Evolutionary conservation across 2,888 invertebrate genomes (phyloP).

Genomic region (Apantesis nais): DNA sequence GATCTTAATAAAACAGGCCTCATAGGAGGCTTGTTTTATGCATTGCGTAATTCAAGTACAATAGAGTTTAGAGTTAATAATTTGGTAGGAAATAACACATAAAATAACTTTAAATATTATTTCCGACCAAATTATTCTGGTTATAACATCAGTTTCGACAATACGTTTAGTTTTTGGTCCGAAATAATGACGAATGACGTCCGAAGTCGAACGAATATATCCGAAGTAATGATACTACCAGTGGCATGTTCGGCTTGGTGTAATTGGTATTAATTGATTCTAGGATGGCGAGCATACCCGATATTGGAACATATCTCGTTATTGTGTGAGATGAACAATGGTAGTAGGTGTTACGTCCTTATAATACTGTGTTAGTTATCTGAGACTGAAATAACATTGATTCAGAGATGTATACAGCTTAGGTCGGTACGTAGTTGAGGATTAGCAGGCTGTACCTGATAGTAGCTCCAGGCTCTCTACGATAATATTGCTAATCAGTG

Average conservation of each 20-base stretch:
- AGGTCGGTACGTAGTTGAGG: neutral
- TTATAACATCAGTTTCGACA: too few species aligned
- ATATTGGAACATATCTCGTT: conserved; percentile 11
- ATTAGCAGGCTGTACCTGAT: conserved; percentile 7
- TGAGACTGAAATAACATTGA: conserved; percentile 20
- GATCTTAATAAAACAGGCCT: too few species aligned
- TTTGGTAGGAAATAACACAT: too few species aligned
- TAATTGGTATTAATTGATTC: conserved; percentile 11
- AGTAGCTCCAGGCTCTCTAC: neutral
- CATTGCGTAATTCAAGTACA: too few species aligned
- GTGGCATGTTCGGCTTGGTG: conserved; percentile 1
- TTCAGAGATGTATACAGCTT: conserved; percentile 11
- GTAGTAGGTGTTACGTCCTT: conserved; percentile 6
- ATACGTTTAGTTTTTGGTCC: neutral
- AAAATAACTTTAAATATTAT: neutral
- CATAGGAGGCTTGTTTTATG: too few species aligned
- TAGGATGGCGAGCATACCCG: neutral
- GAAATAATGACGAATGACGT: neutral
- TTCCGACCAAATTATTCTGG: neutral
- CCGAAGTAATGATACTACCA: neutral
- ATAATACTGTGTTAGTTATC: conserved; percentile 9
- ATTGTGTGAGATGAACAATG: conserved; percentile 8
- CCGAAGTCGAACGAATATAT: conserved; percentile 1
- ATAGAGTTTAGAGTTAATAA: too few species aligned
- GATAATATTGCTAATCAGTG: neutral